Base-by-base conservation (phyloP, 2,797 vertebrate species). In the Peromyscus melanophrys region DNA sequence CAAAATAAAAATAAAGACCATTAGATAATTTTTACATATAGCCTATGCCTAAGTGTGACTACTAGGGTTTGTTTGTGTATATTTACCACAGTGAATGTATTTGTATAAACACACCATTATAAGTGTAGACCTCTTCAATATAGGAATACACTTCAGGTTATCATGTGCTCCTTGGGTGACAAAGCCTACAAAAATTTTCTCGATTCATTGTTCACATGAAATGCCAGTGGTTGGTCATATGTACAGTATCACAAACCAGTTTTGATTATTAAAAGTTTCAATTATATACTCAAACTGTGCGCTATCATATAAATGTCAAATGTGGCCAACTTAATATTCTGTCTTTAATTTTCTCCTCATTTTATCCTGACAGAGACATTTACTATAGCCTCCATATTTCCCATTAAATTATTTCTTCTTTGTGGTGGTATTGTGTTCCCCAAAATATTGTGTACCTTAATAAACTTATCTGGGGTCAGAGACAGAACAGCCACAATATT, bases 1-100 rank as follows among this genome's bases (percentile, higher is more conserved):
- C 21, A 23, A 43, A 23, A 40, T 25, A 43, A 75, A 73, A 40
- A 73, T 73, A 23, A 73, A 10, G 2, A 91, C 80, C 2, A 59
- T 4, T 90, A 19, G 21, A 89, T 86, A n/a, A 23, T 34, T 49
- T 5, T 21, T 17, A 4, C 7, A 25, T 37, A 65, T 43, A 63
- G 19, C 31, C 1, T 69, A 14, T 3, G 49, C 14, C 46, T 40
- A 19, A 21, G 17, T 59, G 1, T 31, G 1, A 52, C 10, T 52
- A 1, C 8, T 0, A 77, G 27, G 52, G 0, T 23, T 4, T n/a
- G 9, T 49, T 4, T 21, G 13, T 14, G 0, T 3, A 69, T 4
- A 59, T 67, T 76, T 63, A 34, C 6, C 63, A 81, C 8, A 55
- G 3, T 31, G 3, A 5, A 27, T 69, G 3, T 29, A 69, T 37